Evolutionary conservation across 2,888 invertebrate genomes (phyloP).

Genomic region (Parnassius smintheus): DNA sequence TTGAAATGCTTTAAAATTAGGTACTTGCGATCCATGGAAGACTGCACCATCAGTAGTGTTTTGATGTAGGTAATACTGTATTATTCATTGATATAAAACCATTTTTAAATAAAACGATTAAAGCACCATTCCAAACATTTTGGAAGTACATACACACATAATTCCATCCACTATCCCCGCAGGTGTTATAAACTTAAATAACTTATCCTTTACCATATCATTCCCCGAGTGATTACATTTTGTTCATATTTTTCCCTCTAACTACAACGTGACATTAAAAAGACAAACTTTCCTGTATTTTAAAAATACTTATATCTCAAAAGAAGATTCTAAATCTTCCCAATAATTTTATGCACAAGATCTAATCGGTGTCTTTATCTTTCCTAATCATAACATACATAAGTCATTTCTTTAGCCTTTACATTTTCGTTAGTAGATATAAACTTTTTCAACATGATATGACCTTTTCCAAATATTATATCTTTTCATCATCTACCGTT

Average conservation of each 20-base stretch:
- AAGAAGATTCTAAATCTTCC: constrained; percentile 76
- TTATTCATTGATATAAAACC: constrained; percentile 53
- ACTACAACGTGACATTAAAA: constrained; percentile 56
- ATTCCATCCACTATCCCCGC: constrained; percentile 39
- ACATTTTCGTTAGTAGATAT: constrained; percentile 63
- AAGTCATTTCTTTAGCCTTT: constrained; percentile 60
- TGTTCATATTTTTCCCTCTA: constrained; percentile 45
- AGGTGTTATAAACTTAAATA: constrained; percentile 23
- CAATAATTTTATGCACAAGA: constrained; percentile 62
- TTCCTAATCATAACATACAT: constrained; percentile 65
- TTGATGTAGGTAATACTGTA: constrained; percentile 69
- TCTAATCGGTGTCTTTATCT: constrained; percentile 64
- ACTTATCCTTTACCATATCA: constrained; percentile 31
- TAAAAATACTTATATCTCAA: constrained; percentile 67
- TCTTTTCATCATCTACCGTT: constrained; percentile 53
- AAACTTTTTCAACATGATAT: constrained; percentile 72
- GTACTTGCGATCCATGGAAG: constrained; percentile 65
- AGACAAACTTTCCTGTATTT: constrained; percentile 63
- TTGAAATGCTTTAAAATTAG: constrained; percentile 42
- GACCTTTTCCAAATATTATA: constrained; percentile 66
- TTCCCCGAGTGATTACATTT: constrained; percentile 13
- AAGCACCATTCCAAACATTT: constrained; percentile 73
- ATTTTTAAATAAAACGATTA: constrained; percentile 63
- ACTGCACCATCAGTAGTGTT: constrained; percentile 65
- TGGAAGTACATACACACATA: constrained; percentile 50